Conservation (phyloP, 2,797 vertebrate species). For the Diplodus sargus region DNA sequence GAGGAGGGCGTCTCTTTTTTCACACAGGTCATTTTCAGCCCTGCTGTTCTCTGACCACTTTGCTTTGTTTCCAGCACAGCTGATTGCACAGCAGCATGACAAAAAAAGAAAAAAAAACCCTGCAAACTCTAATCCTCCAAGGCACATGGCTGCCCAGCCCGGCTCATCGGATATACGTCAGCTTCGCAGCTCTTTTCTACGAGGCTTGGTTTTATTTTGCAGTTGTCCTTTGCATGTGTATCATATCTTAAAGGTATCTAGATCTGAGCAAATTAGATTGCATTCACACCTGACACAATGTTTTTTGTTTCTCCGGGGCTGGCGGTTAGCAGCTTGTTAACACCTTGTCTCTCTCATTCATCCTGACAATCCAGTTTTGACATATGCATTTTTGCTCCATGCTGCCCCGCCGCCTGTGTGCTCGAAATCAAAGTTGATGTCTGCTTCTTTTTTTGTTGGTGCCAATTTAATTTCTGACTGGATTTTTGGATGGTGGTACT, state of each 20-base stretch:
- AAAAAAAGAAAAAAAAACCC: neutral
- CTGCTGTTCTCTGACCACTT: constrained; percentile 61
- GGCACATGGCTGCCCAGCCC: neutral
- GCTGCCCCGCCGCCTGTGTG: constrained; percentile 25
- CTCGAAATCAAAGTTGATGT: constrained; percentile 11
- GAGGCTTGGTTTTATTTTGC: neutral
- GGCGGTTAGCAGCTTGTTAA: constrained; percentile 30
- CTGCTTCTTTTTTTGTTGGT: neutral
- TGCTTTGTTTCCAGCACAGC: constrained; percentile 52
- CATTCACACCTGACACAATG: neutral
- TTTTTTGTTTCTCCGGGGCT: constrained; percentile 5
- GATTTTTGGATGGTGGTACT: neutral
- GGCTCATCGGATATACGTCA: neutral
- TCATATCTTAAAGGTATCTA: neutral
- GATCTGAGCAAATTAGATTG: neutral
- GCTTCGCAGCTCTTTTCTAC: neutral
- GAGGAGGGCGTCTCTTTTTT: constrained; percentile 29
- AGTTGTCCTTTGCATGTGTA: neutral
- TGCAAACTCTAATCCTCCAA: constrained; percentile 22
- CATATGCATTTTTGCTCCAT: neutral
- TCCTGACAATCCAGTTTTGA: constrained; percentile 17
- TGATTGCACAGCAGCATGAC: constrained; percentile 44
- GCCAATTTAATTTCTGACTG: neutral
- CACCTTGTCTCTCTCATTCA: constrained; percentile 27
- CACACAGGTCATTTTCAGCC: constrained; percentile 62